These are phyloP conservation scores for Sciurus carolinensis DNA, from an alignment of 2,797 vertebrate genomes.

Conservation along the genomic window DNA sequence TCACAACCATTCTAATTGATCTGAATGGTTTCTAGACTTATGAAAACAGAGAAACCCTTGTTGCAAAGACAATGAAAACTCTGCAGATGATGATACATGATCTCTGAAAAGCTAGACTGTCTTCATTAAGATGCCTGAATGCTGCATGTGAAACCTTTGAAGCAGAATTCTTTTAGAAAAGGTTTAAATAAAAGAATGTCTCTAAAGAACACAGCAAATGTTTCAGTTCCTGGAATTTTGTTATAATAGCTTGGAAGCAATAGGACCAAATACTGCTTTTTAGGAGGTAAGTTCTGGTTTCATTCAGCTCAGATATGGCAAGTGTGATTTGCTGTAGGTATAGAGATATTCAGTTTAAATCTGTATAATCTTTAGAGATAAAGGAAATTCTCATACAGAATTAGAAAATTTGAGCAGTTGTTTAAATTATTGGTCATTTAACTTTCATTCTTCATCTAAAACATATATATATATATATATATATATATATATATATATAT, in stretches of 20 bases:
- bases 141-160: slow-evolving; percentile 65
- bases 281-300: slow-evolving; percentile 57
- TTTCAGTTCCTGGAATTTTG: slow-evolving; percentile 42
- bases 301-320: slow-evolving; percentile 44
- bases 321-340: slow-evolving; percentile 47
- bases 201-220: slow-evolving; percentile 59
- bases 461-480: not conserved
- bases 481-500: not conserved
- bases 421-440: slow-evolving; percentile 33
- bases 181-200: slow-evolving; percentile 77
- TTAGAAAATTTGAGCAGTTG: slow-evolving; percentile 18
- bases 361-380: slow-evolving; percentile 42
- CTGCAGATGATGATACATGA: slow-evolving; percentile 94
- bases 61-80: slow-evolving; percentile 94
- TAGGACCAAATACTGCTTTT: slow-evolving; percentile 59
- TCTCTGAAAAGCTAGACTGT: slow-evolving; percentile 68
- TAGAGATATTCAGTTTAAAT: slow-evolving; percentile 52
- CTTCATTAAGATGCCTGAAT: slow-evolving; percentile 57
- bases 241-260: slow-evolving; percentile 55
- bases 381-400: slow-evolving; percentile 49
- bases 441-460: slow-evolving; percentile 30
- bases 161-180: slow-evolving; percentile 70
- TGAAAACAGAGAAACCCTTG: slow-evolving; percentile 98
- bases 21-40: slow-evolving; percentile 99
- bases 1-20: slow-evolving; percentile 98